A percentile compares a stretch with the other conserved stretches of the same genome.
Conservation (phyloP, 2,888 invertebrate species). For the Drosophila leonis region DNA sequence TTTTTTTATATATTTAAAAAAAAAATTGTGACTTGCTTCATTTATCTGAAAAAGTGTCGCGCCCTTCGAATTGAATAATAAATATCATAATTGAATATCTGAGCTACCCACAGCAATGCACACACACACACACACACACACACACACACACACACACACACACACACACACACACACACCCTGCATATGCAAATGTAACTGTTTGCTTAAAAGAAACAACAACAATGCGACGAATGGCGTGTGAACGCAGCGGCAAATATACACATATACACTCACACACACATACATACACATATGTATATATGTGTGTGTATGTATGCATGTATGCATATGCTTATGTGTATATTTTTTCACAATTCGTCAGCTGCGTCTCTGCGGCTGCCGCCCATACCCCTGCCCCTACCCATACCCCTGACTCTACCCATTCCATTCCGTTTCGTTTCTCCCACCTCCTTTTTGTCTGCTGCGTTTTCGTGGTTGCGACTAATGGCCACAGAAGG, state of each 20-base stretch:
- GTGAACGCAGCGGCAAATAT: conserved; percentile 69
- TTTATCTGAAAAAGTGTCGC: conserved; percentile 60
- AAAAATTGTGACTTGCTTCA: conserved; percentile 1
- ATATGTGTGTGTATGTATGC: no score
- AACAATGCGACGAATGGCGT: conserved; percentile 77
- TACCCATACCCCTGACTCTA: not conserved
- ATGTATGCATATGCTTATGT: conserved; percentile 29
- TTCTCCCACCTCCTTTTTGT: conserved; percentile 9
- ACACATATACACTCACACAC: not conserved
- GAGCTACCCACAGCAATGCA: conserved; percentile 52
- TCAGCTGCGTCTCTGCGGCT: conserved; percentile 73
- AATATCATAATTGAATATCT: conserved; percentile 78
- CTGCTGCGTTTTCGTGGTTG: conserved; percentile 70
- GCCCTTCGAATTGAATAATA: conserved; percentile 63
- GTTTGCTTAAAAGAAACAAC: conserved; percentile 68
- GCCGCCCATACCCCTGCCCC: not conserved
- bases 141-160: not conserved
- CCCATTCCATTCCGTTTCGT: conserved; percentile 6
- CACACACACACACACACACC: conserved; percentile 10
- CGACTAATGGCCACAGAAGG: conserved; percentile 65
- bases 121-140: not conserved
- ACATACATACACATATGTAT: conserved; percentile 1
- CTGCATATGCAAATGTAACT: conserved; percentile 77
- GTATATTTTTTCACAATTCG: conserved; percentile 76
- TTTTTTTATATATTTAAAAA: not conserved